Evolutionary conservation across 1,140 invertebrate genomes (phyloP), one percentile per base, ranked within the genome.

Genomic region (Sitodiplosis mosellana): DNA sequence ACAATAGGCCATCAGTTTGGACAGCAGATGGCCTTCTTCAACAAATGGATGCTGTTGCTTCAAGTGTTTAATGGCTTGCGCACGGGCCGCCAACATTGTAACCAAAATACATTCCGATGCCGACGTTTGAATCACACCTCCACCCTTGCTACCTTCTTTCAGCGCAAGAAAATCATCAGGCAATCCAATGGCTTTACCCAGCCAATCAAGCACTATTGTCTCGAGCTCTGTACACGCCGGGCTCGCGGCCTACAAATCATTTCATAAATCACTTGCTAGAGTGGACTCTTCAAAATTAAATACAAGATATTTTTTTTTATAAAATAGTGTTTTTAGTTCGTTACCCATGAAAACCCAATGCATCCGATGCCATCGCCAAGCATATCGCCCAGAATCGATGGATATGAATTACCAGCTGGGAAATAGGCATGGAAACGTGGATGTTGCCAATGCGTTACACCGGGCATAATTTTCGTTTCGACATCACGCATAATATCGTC

Each of bases 391-490:
- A 99, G 69, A 48, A 99, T 95, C 1, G 93, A 96, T 2, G 95
- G 93, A 64, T 83, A 99, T 0, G 87, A 94, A 69, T 27, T 27
- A 20, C 94, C 95, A 1, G 93, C 80, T 2, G 95, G 95, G 62
- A 99, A 99, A 63, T 99, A 99, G 0, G 95, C 95, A 65, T 98
- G 94, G 67, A 99, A 99, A 45, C 90, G 70, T 0, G 95, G 95
- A 75, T 99, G 95, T 65, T 98, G 92, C 95, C 95, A 99, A 65
- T 98, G 92, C 1, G 94, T 98, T 48, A 94, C 87, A 34, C 95
- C 95, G 1, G 92, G 92, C 90, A 99, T 97, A 52, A 99, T 97
- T 69, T 90, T 91, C 21, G 76, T 74, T 64, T 98, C 91, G 2
- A 99, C 82, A 61, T 99, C 95, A 12, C 69, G 69, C 86, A 99